A percentile compares a stretch with the other conserved stretches of the same genome.
These are phyloP conservation scores for Nansenia antarctica DNA, from an alignment of 2,113 vertebrate species.

Conservation along the genomic window DNA sequence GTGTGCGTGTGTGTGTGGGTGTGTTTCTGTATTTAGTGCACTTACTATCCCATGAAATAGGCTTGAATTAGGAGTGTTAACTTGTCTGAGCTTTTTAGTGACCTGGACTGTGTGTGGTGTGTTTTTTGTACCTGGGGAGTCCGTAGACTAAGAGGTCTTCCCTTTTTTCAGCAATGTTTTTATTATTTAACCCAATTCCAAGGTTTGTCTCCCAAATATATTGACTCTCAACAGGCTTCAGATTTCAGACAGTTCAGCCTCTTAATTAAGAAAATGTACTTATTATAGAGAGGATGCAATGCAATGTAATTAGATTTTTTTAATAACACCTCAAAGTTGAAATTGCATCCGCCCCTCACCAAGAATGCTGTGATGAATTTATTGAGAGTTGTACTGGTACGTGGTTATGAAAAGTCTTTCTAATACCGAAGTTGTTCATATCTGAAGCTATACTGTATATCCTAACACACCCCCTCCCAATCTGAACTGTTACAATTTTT, in stretches of 20 bases:
- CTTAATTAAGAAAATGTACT: slow-evolving; percentile 49
- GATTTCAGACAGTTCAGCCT: too few relatives aligned
- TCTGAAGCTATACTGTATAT: slow-evolving; percentile 71
- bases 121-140: slow-evolving; percentile 74
- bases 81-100: slow-evolving; percentile 75
- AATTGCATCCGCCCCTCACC: slow-evolving; percentile 30
- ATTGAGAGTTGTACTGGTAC: too few relatives aligned
- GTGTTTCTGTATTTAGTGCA: slow-evolving; percentile 78
- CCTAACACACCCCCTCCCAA: slow-evolving; percentile 62
- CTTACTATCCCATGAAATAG: slow-evolving; percentile 80
- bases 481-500: slow-evolving; percentile 71
- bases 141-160: slow-evolving; percentile 68
- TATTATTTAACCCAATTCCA: slow-evolving; percentile 45
- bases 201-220: slow-evolving; percentile 18
- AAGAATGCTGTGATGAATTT: slow-evolving; percentile 10
- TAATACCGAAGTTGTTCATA: slow-evolving; percentile 60
- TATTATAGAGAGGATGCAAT: background rate
- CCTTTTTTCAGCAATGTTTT: slow-evolving; percentile 68
- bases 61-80: slow-evolving; percentile 80
- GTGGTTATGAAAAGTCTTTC: too few relatives aligned
- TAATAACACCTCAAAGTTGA: slow-evolving; percentile 48
- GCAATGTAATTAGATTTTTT: slow-evolving; percentile 32
- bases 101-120: slow-evolving; percentile 77
- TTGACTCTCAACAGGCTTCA: slow-evolving; percentile 29
- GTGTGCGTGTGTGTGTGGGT: slow-evolving; percentile 38